Conservation (phyloP, 2,113 vertebrate genomes). For the Engraulis encrasicolus region DNA sequence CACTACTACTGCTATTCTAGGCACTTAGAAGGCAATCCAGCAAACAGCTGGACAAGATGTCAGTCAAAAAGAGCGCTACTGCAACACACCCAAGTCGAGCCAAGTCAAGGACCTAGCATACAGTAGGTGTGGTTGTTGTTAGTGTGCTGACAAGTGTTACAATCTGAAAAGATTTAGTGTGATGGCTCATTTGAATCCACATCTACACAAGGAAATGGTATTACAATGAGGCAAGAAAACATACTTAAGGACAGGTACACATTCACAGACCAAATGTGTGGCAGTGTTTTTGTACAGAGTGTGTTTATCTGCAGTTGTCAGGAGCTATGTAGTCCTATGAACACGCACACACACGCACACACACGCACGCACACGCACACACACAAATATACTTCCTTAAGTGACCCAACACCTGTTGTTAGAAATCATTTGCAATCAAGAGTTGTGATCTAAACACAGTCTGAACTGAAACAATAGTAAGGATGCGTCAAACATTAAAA, state of each 20-base stretch:
- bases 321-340: not conserved
- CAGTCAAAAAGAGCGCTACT: constrained; percentile 31
- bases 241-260: not conserved
- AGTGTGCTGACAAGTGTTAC: not conserved
- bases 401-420: not conserved
- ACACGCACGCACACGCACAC: constrained; percentile 3
- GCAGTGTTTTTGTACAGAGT: not conserved
- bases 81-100: not conserved
- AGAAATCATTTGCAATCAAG: not conserved
- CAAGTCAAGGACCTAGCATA: not conserved
- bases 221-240: not conserved
- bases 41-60: constrained; percentile 34
- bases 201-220: not conserved
- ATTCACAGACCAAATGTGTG: not conserved
- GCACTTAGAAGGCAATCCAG: constrained; percentile 62
- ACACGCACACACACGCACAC: constrained; percentile 1
- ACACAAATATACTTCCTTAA: not conserved
- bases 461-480: too few species aligned
- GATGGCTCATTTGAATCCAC: not conserved
- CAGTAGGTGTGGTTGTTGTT: constrained; percentile 1
- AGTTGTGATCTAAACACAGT: constrained; percentile 51
- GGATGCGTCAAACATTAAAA: too few species aligned
- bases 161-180: not conserved
- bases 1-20: constrained; percentile 54
- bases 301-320: not conserved